phyloP scores from a whole-genome alignment of 2,797 vertebrate species.

The Morelia viridis region DNA sequence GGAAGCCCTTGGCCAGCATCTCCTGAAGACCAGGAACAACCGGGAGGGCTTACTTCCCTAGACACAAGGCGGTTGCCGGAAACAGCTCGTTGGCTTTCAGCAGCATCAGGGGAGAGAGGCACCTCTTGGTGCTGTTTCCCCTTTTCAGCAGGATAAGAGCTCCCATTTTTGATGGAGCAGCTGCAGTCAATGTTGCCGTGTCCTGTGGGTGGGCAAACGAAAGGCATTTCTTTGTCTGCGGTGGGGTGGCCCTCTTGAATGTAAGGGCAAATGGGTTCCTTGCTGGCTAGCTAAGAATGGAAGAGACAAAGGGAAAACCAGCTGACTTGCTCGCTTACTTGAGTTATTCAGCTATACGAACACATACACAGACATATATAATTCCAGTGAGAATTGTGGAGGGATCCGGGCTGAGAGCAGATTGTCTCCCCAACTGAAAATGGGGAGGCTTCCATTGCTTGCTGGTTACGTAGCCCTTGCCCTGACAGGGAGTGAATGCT shows the following conservation, averaged over 20 bases:
- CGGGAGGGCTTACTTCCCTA: background rate
- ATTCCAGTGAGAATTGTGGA: too few species aligned
- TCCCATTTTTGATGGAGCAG: background rate
- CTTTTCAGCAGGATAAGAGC: fast-evolving
- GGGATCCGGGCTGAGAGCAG: too few species aligned
- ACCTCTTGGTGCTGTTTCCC: background rate
- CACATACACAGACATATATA: too few species aligned
- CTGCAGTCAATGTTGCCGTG: background rate
- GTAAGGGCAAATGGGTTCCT: slow-evolving; percentile 29
- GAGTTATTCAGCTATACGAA: too few species aligned
- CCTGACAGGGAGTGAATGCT: too few species aligned
- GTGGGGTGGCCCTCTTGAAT: background rate
- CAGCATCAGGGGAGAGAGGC: background rate
- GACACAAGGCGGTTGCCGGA: slow-evolving; percentile 26
- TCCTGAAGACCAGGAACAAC: background rate
- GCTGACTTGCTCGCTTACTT: too few species aligned
- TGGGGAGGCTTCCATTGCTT: too few species aligned
- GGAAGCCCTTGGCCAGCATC: background rate
- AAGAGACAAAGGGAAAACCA: background rate
- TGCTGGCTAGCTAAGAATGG: background rate
- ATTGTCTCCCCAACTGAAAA: too few species aligned
- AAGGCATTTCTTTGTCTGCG: background rate
- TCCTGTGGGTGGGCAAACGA: background rate
- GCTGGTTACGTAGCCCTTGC: too few species aligned
- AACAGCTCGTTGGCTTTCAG: slow-evolving; percentile 15